A percentile compares a stretch with the other conserved stretches of the same genome.
Evolutionary conservation across 2,888 invertebrate genomes (phyloP).

Genomic region (Iphiclides podalirius): DNA sequence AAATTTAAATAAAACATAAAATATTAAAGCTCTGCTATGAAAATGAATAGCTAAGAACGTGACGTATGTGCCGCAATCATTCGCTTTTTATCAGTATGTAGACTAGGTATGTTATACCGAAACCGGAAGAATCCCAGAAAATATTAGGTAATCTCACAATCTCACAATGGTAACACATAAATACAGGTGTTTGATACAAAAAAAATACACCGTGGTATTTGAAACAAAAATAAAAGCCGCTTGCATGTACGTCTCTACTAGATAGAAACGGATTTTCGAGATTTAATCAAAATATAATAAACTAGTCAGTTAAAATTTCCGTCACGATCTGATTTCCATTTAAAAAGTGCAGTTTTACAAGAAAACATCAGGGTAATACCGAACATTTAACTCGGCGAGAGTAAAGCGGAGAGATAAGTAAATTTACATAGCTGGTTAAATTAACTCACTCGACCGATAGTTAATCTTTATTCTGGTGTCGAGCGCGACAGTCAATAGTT

Average conservation of each 20-base stretch:
- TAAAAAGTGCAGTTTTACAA: constrained; percentile 8
- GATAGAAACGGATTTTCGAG: not conserved
- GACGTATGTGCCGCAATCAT: no score
- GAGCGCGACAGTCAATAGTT: constrained; percentile 31
- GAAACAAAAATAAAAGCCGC: no score
- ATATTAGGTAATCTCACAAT: no score
- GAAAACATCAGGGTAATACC: not conserved
- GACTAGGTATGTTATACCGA: no score
- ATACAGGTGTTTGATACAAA: no score
- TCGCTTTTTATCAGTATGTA: no score
- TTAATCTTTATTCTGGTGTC: constrained; percentile 45
- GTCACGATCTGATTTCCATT: constrained; percentile 1
- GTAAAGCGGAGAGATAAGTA: constrained; percentile 1
- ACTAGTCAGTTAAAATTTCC: not conserved
- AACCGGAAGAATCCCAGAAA: no score
- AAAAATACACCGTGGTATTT: no score
- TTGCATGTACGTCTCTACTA: not conserved
- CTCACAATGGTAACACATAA: no score
- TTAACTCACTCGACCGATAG: constrained; percentile 36
- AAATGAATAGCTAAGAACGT: no score
- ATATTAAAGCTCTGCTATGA: no score
- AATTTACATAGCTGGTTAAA: constrained; percentile 26
- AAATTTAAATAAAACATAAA: no score
- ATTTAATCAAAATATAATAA: not conserved
- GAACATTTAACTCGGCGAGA: constrained; percentile 3